Conservation (phyloP, 2,113 vertebrate genomes). For the Paramisgurnus dabryanus region DNA sequence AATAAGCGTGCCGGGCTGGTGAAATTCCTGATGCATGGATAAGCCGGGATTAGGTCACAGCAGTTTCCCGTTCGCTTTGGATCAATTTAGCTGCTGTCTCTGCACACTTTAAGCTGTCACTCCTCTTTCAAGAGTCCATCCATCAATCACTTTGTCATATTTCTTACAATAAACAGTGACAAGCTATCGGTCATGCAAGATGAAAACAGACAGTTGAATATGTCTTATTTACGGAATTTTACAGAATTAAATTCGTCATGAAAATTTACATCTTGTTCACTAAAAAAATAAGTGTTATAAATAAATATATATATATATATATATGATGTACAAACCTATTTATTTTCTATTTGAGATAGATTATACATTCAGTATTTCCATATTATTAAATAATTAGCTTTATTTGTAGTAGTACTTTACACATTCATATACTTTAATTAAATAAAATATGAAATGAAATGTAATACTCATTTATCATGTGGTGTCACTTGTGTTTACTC, state of each 20-base stretch:
- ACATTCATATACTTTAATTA: not conserved
- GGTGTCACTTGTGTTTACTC: not conserved
- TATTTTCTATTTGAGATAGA: too few species aligned
- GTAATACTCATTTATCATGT: not conserved
- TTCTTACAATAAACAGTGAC: constrained; percentile 33
- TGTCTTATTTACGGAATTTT: constrained; percentile 13
- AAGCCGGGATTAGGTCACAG: not conserved
- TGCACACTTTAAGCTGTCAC: constrained; percentile 2
- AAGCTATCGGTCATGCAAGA: constrained; percentile 22
- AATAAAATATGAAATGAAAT: not conserved
- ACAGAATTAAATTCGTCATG: not conserved
- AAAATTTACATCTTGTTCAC: not conserved
- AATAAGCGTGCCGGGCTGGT: not conserved
- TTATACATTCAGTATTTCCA: too few species aligned
- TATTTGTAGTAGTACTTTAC: too few species aligned
- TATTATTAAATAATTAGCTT: too few species aligned
- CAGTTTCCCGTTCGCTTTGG: not conserved
- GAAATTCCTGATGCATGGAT: not conserved
- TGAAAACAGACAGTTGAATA: constrained; percentile 32
- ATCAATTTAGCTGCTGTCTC: constrained; percentile 21
- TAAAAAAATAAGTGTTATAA: too few species aligned
- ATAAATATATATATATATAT: too few species aligned
- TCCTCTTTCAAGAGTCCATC: constrained; percentile 24
- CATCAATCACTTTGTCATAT: constrained; percentile 45
- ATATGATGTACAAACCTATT: too few species aligned